These are phyloP conservation scores for Suillia variegata DNA, from an alignment of 2,888 invertebrate genomes.

Conservation along the genomic window DNA sequence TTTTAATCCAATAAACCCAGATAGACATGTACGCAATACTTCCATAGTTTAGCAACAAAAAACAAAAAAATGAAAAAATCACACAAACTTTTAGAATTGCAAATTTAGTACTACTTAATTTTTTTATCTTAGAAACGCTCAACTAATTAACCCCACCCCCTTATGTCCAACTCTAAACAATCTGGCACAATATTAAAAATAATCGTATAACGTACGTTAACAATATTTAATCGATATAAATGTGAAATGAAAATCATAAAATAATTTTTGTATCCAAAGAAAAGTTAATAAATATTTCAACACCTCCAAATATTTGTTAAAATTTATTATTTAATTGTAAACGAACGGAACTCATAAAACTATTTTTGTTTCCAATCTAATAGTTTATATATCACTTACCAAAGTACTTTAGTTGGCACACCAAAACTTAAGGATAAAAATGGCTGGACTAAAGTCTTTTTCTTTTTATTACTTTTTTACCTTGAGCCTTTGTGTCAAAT, in stretches of 20 bases:
- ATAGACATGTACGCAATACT: slow-evolving; percentile 12
- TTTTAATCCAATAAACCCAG: not conserved
- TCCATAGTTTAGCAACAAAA: slow-evolving; percentile 23
- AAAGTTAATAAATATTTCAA: not conserved
- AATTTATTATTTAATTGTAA: no score
- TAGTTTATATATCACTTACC: no score
- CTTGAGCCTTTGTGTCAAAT: no score
- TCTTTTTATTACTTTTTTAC: no score
- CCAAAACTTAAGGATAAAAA: no score
- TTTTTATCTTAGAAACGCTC: not conserved
- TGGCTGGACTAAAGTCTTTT: no score
- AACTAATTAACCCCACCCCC: not conserved
- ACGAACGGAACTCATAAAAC: no score
- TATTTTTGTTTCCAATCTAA: no score
- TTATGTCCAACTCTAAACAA: no score
- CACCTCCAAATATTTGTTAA: no score
- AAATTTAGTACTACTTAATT: not conserved
- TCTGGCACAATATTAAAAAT: not conserved
- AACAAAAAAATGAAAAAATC: not conserved
- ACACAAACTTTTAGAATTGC: not conserved
- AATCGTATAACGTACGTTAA: not conserved
- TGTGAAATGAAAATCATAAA: not conserved
- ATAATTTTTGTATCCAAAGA: not conserved
- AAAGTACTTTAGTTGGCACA: no score
- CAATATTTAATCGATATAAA: slow-evolving; percentile 7